These are phyloP conservation scores for Hippocampus comes DNA, from an alignment of 2,113 vertebrate species.

Conservation along the genomic window DNA sequence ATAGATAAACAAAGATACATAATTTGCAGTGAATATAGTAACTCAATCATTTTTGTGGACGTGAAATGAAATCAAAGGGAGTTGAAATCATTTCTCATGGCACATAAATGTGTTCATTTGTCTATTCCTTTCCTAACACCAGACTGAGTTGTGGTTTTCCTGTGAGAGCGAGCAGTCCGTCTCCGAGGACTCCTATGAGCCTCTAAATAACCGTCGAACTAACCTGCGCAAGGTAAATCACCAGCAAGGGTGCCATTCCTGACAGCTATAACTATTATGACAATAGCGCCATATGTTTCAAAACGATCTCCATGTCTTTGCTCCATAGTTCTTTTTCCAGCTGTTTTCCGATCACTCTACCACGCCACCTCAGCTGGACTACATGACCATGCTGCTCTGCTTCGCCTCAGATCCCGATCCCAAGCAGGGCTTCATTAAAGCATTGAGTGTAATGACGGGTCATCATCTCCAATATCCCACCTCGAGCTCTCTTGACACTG, in stretches of 20 bases:
- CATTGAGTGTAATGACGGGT: conserved; percentile 76
- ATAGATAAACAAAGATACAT: neutral
- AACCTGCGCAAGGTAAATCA: conserved; percentile 77
- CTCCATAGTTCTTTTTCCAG: conserved; percentile 82
- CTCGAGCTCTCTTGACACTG: conserved; percentile 45
- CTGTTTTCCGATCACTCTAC: conserved; percentile 76
- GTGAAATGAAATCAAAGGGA: neutral
- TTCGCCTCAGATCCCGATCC: conserved; percentile 79
- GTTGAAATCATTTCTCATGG: neutral
- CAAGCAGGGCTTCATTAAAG: conserved; percentile 80
- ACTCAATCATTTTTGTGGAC: neutral
- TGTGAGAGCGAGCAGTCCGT: conserved; percentile 56
- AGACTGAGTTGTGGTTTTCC: conserved; percentile 87
- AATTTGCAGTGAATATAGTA: neutral
- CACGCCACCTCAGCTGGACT: conserved; percentile 72
- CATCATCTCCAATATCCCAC: conserved; percentile 54
- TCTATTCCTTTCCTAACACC: conserved; percentile 4
- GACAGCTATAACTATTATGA: neutral
- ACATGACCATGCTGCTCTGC: conserved; percentile 81
- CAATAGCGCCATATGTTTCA: neutral
- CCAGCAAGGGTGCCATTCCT: neutral
- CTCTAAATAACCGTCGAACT: conserved; percentile 70
- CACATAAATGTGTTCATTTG: neutral
- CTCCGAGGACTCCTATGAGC: conserved; percentile 69
- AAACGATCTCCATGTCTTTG: neutral